Evolutionary conservation across 2,113 vertebrate genomes (phyloP), one percentile per base, ranked within the genome.

Genomic region (Platysteira castanea): DNA sequence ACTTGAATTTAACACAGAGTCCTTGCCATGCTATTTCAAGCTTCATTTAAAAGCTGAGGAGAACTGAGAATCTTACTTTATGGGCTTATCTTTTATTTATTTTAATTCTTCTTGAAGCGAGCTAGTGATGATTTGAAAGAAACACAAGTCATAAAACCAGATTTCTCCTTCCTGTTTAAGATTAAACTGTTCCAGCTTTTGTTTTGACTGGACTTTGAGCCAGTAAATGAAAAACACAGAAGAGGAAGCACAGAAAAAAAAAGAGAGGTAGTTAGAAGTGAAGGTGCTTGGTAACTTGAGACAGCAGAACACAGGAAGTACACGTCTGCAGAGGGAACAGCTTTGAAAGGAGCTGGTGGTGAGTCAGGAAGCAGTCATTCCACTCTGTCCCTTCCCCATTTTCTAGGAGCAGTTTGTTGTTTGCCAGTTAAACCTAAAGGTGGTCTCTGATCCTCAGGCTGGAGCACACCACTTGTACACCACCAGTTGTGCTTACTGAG

Each of bases 11-110:
- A 84, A 80, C 30, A 46, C 31, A 46, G 27, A 35, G 41, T 78
- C 56, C 71, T 87, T 87, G 54, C 71, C 0, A 0, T 93, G 73
- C n/a, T 44, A 42, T 84, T 93, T 95, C 42, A 95, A 78, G 64
- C 71, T 89, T 94, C 65, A 83, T 77, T 94, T 91, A 77, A 89
- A 94, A 93, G 74, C 57, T 78, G 33, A 79, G 61, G 61, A 87
- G 84, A 87, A 90, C 76, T 2, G 2, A 78, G 53, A 84, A 60
- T 78, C 57, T 95, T 28, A 30, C n/a, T 80, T 70, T 70, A 92
- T 70, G 28, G 47, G 30, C 57, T 86, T 84, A 68, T 71, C 50
- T 83, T 94, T 42, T 64, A 84, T 41, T 30, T 83, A 26, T 12
- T 91, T 87, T 56, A 84, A 3, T 90, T 67, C 31, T 67, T 90